Evolutionary conservation across 2,888 invertebrate genomes (phyloP).

Genomic region (Horisme vitalbata): DNA sequence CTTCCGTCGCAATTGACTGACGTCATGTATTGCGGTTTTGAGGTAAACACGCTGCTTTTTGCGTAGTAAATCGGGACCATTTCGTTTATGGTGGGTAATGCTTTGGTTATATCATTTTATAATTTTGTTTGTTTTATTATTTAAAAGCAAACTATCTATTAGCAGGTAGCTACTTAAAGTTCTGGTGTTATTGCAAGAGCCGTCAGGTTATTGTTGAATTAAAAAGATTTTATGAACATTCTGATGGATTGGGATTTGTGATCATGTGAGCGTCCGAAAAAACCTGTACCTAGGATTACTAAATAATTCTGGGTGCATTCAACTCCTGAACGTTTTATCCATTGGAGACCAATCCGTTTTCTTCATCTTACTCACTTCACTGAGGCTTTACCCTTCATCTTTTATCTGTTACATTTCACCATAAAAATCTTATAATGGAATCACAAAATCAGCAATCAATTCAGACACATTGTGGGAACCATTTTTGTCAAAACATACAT

Average conservation of each 20-base stretch:
- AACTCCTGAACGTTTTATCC: background rate
- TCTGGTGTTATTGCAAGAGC: too few species aligned
- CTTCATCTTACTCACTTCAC: background rate
- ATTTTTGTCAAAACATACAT: too few species aligned
- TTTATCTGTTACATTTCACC: background rate
- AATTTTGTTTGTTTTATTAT: slow-evolving; percentile 4
- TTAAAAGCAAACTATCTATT: background rate
- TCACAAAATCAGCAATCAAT: too few species aligned
- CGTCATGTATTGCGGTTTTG: slow-evolving; percentile 87
- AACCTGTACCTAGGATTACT: background rate
- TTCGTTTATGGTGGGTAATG: slow-evolving; percentile 23
- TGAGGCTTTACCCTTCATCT: background rate
- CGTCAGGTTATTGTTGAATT: too few species aligned
- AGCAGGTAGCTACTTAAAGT: too few species aligned
- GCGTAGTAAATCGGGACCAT: slow-evolving; percentile 28
- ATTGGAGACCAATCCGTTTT: background rate
- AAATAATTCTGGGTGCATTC: background rate
- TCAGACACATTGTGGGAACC: too few species aligned
- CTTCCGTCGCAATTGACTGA: slow-evolving; percentile 86
- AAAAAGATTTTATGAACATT: too few species aligned
- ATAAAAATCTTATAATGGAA: too few species aligned
- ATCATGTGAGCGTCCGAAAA: background rate
- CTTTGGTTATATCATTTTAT: slow-evolving; percentile 21
- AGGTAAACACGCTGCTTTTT: slow-evolving; percentile 79
- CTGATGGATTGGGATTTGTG: background rate